These are phyloP conservation scores for Eudyptes chrysolophus DNA, from an alignment of 2,113 vertebrate genomes.

Conservation along the genomic window DNA sequence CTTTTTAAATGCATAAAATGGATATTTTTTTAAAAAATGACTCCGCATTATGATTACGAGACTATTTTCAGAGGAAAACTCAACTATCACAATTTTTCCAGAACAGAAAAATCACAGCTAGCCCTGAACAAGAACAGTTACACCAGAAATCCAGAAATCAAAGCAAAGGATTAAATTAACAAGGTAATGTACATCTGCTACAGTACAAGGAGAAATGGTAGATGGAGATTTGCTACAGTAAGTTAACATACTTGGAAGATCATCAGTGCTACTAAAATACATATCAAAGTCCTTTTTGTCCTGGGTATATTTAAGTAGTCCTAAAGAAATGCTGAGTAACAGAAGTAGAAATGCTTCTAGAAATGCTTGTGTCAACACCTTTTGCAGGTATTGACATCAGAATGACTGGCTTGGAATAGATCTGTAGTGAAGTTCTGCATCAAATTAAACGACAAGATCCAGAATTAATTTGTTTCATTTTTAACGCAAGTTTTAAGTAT, in stretches of 20 bases:
- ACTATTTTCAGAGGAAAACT: slow-evolving; percentile 14
- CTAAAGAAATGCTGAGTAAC: neutral
- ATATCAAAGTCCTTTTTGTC: neutral
- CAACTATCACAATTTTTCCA: slow-evolving; percentile 14
- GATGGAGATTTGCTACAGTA: neutral
- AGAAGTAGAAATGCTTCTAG: neutral
- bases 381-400: neutral
- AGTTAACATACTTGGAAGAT: neutral
- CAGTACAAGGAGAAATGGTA: neutral
- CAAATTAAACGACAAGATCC: neutral
- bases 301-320: neutral
- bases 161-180: neutral
- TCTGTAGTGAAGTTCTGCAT: neutral
- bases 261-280: neutral
- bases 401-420: neutral
- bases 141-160: slow-evolving; percentile 15
- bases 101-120: slow-evolving; percentile 5
- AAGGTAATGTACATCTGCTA: neutral
- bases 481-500: neutral
- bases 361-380: neutral
- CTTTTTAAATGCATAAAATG: slow-evolving; percentile 35
- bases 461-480: neutral
- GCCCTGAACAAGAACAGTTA: slow-evolving; percentile 8
- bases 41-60: neutral
- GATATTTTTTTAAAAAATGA: neutral